Conservation (phyloP, 2,797 vertebrate genomes). For the Loriculus beryllinus region DNA sequence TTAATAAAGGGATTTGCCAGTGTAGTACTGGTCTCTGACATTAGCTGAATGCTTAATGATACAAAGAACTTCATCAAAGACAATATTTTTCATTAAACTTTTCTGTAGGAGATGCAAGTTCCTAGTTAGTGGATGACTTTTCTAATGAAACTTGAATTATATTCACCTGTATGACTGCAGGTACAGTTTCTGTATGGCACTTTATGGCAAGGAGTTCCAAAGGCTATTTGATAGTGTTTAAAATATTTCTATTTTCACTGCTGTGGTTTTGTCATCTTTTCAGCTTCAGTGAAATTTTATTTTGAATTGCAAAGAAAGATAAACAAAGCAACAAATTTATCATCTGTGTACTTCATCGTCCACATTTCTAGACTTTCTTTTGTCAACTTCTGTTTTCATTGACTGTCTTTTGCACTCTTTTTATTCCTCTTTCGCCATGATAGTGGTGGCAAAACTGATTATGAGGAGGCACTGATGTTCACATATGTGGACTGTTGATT, state of each 20-base stretch:
- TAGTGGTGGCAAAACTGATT: background rate
- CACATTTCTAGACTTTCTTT: background rate
- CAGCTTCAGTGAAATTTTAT: background rate
- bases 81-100: background rate
- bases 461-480: background rate
- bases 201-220: background rate
- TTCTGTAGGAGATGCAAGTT: background rate
- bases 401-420: background rate
- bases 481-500: background rate
- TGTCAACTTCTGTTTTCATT: background rate
- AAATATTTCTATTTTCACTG: background rate
- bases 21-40: background rate
- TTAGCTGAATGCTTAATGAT: background rate
- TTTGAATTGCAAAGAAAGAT: conserved; percentile 21
- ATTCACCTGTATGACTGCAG: background rate
- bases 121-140: background rate
- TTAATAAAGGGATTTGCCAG: background rate
- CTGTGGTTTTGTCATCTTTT: background rate
- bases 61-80: background rate
- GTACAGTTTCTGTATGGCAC: background rate
- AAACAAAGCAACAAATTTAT: background rate
- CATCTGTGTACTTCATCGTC: background rate
- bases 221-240: background rate
- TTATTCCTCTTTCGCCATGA: background rate
- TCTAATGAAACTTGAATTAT: background rate